Base-by-base conservation (phyloP, 2,888 invertebrate species). In the Elysia crispata region DNA sequence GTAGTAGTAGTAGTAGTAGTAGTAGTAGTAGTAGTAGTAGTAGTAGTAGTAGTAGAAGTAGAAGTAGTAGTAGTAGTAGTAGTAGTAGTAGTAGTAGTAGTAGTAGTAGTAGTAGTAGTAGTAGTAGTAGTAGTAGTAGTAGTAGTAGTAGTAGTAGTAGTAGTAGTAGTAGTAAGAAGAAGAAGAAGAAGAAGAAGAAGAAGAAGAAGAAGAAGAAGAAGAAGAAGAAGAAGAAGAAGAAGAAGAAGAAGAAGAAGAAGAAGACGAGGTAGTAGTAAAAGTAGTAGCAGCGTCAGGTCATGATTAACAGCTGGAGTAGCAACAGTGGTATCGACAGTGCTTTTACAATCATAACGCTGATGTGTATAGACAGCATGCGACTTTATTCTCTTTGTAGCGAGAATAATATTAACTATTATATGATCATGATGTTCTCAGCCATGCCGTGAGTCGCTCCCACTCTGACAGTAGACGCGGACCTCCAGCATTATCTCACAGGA, bases 51-150 rank as follows among this genome's bases (percentile, higher is more conserved):
- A 74, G 74, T 74, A 74, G 74, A 50, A 74, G 74, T 74, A 74
- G 74, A 50, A 74, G 74, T 74, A 74, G 74, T 74, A 74, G 74
- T 74, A 74, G 74, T 74, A 74, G 74, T 50, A 74, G 74, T 74
- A 74, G 74, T 74, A 74, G 74, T 74, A 74, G 74, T 74, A 74
- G 74, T 74, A 74, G 74, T 74, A 74, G 74, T 74, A 74, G 74
- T 74, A 74, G 74, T 74, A 74, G 74, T 74, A 74, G 74, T 54
- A 74, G 72, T 33, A 70, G 72, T 33, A 70, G 72, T 33, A 70
- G 72, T 70, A 70, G 72, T 54, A 54, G 54, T 54, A 54, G 54
- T 54, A 54, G 54, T 54, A 54, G 54, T 54, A 54, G 20, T 18
- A 54, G 54, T 54, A 54, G 54, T 54, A 54, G 54, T 54, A 54